These are phyloP conservation scores for Prunella strophiata DNA, from an alignment of 2,797 vertebrate species.

Conservation along the genomic window DNA sequence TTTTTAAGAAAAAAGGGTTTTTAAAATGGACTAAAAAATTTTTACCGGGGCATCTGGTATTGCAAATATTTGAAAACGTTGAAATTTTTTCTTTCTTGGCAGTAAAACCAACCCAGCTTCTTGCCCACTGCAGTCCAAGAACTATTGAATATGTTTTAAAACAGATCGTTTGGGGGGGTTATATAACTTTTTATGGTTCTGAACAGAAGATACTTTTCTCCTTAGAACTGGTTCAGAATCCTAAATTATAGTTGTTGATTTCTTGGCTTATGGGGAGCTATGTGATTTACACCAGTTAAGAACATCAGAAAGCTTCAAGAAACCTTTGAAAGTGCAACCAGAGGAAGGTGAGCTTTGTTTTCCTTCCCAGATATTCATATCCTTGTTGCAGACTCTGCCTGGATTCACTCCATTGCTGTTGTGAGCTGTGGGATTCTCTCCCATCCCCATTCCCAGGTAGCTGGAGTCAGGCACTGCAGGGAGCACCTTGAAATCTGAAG, in stretches of 20 bases:
- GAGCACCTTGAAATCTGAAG: accelerated
- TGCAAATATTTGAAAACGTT: constrained; percentile 11
- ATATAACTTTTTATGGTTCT: neutral
- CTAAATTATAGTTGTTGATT: neutral
- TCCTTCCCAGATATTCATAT: neutral
- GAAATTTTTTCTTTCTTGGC: constrained; percentile 8
- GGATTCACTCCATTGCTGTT: neutral
- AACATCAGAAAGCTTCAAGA: neutral
- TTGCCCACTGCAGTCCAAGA: constrained; percentile 21
- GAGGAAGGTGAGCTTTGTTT: neutral
- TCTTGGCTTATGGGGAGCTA: neutral
- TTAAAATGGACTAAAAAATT: neutral
- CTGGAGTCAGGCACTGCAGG: neutral
- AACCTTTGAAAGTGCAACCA: neutral
- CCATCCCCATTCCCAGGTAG: neutral
- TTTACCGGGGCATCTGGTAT: constrained; percentile 39
- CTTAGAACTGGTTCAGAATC: neutral
- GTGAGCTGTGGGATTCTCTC: neutral
- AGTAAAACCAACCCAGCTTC: neutral
- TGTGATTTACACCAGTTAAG: neutral
- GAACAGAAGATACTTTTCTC: constrained; percentile 1
- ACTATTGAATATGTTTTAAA: neutral
- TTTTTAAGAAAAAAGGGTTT: neutral
- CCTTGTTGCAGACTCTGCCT: neutral
- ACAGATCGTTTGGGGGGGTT: neutral